Evolutionary conservation across 1,140 invertebrate genomes (phyloP).

Genomic region (Ericerus pela): DNA sequence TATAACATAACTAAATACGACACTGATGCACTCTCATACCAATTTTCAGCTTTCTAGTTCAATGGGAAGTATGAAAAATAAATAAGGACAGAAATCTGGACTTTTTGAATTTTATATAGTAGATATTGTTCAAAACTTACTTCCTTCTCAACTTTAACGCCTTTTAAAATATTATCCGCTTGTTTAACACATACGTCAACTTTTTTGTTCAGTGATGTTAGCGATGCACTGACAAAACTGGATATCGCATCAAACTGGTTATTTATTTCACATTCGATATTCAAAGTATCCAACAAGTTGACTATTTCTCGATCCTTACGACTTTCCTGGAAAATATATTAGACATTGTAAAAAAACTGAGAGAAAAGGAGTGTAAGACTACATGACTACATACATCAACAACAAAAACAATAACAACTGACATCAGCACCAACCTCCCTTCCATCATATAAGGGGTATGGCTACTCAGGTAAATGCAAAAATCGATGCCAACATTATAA

Average conservation of each 20-base stretch:
- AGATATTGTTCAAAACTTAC: no score
- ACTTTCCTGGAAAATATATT: constrained; percentile 49
- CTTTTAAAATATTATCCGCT: constrained; percentile 38
- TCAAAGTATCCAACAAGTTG: constrained; percentile 56
- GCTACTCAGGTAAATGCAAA: no score
- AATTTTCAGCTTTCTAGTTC: background rate
- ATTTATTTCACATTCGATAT: constrained; percentile 59
- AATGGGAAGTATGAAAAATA: constrained; percentile 6
- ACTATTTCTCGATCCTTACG: constrained; percentile 61
- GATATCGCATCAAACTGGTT: constrained; percentile 32
- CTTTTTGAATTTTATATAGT: no score
- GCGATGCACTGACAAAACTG: constrained; percentile 45
- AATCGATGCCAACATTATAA: no score
- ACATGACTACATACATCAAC: no score
- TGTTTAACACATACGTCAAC: constrained; percentile 47
- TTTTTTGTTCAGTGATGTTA: constrained; percentile 44
- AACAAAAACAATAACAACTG: no score
- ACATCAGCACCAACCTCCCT: no score
- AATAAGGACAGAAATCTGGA: no score
- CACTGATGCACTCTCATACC: background rate
- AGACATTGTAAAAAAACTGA: no score
- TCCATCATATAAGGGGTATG: no score
- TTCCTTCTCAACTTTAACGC: constrained; percentile 35
- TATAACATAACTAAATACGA: background rate
- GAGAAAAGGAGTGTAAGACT: no score